These are phyloP conservation scores for Danio kyathit DNA, from an alignment of 2,797 vertebrate genomes.

Conservation along the genomic window DNA sequence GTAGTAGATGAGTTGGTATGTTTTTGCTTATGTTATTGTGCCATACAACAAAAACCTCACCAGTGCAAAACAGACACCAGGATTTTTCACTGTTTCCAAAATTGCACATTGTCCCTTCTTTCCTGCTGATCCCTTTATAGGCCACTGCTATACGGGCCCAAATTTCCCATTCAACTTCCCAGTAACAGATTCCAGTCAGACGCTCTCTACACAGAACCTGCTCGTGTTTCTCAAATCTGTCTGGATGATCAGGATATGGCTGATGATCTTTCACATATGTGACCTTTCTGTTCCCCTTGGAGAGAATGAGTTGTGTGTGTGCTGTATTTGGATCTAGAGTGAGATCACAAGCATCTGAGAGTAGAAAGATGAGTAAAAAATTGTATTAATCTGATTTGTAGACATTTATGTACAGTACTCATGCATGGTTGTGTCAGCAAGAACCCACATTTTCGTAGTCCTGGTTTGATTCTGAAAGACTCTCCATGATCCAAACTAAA, in stretches of 20 bases:
- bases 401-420: too few species aligned
- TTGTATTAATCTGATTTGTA: too few species aligned
- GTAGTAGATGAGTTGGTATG: neutral
- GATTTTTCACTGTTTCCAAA: constrained; percentile 1
- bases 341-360: constrained; percentile 1
- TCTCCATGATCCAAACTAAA: too few species aligned
- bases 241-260: neutral
- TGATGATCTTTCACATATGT: neutral
- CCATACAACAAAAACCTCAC: neutral
- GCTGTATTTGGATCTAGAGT: constrained; percentile 21
- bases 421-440: too few species aligned
- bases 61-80: neutral
- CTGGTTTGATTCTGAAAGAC: too few species aligned
- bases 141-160: neutral
- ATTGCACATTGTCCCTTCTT: neutral
- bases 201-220: neutral
- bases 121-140: constrained; percentile 3
- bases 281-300: neutral
- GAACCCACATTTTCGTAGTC: too few species aligned
- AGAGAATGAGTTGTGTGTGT: neutral
- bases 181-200: constrained; percentile 15
- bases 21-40: neutral
- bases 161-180: neutral
- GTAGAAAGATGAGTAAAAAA: too few species aligned
- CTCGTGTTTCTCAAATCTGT: neutral